Evolutionary conservation across 2,888 invertebrate species (phyloP).

Genomic region (Aphidius colemani): DNA sequence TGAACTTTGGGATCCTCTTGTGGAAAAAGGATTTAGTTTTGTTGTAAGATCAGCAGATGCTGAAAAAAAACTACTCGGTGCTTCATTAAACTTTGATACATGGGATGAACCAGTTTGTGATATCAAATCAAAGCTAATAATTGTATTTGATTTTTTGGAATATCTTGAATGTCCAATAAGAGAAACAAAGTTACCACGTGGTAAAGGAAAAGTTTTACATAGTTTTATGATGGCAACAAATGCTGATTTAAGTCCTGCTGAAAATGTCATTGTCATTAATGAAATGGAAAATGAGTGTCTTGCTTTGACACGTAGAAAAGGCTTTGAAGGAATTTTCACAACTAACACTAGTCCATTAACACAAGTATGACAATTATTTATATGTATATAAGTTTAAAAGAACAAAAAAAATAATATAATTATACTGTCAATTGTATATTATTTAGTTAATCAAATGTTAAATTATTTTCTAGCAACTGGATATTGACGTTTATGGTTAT

Average conservation of each 20-base stretch:
- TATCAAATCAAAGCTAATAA: conserved; percentile 70
- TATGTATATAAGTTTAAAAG: not conserved
- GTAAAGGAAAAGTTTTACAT: conserved; percentile 74
- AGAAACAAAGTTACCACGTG: conserved; percentile 67
- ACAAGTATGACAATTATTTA: conserved; percentile 64
- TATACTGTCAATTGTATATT: too few species aligned
- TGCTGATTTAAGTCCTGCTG: conserved; percentile 67
- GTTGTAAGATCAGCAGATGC: conserved; percentile 66
- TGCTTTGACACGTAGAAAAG: conserved; percentile 67
- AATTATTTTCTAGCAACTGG: conserved; percentile 73
- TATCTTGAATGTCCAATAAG: conserved; percentile 75
- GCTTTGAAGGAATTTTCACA: conserved; percentile 79
- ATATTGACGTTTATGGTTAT: conserved; percentile 77
- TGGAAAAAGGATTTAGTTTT: conserved; percentile 76
- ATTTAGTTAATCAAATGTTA: not conserved
- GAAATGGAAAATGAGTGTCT: conserved; percentile 79
- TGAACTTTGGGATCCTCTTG: conserved; percentile 72
- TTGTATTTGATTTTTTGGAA: conserved; percentile 81
- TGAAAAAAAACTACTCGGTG: conserved; percentile 67
- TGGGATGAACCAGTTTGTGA: conserved; percentile 78
- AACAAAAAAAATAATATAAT: not conserved
- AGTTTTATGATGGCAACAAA: conserved; percentile 89
- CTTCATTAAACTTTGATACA: conserved; percentile 80
- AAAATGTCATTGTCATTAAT: conserved; percentile 80
- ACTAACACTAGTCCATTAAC: conserved; percentile 89